phyloP scores from a whole-genome alignment of 2,113 vertebrate genomes.

The Myanophis thanlyinensis region DNA sequence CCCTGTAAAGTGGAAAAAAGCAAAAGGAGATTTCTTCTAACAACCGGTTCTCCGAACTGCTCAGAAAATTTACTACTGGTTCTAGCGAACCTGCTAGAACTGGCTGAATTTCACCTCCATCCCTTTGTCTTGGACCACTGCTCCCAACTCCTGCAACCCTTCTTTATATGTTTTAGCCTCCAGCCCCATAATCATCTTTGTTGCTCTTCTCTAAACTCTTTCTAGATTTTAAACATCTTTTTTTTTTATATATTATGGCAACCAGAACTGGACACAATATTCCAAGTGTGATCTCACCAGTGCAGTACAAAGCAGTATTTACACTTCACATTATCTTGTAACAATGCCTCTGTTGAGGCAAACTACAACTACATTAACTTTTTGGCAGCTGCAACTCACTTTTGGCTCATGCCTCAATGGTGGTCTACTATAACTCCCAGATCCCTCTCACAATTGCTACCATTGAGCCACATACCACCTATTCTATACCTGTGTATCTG shows the following conservation, averaged over 20 bases:
- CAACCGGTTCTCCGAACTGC: no score
- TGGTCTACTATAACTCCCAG: not conserved
- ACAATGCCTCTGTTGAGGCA: not conserved
- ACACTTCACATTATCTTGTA: not conserved
- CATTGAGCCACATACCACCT: not conserved
- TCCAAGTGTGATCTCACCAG: not conserved
- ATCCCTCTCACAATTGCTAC: not conserved
- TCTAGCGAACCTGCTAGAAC: no score
- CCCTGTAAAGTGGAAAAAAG: no score
- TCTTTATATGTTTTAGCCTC: not conserved
- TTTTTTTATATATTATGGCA: not conserved
- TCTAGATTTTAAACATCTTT: not conserved
- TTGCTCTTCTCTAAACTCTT: not conserved
- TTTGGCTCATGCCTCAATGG: not conserved
- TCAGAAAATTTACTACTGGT: no score
- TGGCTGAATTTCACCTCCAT: no score
- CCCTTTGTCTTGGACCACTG: no score
- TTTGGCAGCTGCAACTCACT: not conserved
- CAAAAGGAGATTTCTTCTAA: no score
- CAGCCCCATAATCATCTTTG: not conserved
- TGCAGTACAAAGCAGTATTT: not conserved
- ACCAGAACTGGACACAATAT: not conserved
- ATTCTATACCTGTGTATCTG: not conserved
- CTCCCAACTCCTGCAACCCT: not conserved
- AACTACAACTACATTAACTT: not conserved